These are phyloP conservation scores for Volucella inanis DNA, from an alignment of 2,888 invertebrate species.

Conservation along the genomic window DNA sequence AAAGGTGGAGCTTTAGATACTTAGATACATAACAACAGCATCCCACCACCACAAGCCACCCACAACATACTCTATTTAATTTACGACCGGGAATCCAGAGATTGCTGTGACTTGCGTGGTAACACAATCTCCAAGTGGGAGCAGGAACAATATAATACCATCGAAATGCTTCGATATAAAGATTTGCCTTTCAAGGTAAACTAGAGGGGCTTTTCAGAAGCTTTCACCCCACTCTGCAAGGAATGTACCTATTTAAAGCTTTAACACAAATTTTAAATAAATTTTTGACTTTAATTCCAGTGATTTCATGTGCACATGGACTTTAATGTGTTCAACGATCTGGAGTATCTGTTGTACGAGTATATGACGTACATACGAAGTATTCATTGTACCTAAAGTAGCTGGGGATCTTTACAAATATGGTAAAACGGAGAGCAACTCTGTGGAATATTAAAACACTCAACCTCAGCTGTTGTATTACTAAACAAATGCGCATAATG, in stretches of 20 bases:
- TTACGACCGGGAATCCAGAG: conserved; percentile 69
- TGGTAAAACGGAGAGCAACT: conserved; percentile 31
- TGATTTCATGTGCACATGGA: conserved; percentile 16
- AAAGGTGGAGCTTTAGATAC: conserved; percentile 74
- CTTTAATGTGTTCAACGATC: conserved; percentile 64
- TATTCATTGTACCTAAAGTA: too few species aligned
- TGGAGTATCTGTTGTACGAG: conserved; percentile 34
- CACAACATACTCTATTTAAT: conserved; percentile 62
- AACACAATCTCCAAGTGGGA: conserved; percentile 60
- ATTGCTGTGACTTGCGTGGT: conserved; percentile 71
- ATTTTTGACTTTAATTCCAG: conserved; percentile 55
- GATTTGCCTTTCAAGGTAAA: conserved; percentile 34
- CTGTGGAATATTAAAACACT: conserved; percentile 75
- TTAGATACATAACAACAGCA: conserved; percentile 65
- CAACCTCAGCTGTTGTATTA: conserved; percentile 80
- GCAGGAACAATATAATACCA: conserved; percentile 59
- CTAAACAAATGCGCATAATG: conserved; percentile 63
- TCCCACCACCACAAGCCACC: conserved; percentile 61
- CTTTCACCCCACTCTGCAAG: conserved; percentile 22
- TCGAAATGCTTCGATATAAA: conserved; percentile 49
- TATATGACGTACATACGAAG: neutral
- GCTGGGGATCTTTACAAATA: neutral
- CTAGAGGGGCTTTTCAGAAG: conserved; percentile 18
- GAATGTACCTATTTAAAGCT: conserved; percentile 64
- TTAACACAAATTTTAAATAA: conserved; percentile 66